These are phyloP conservation scores for Aleiodes leptofemur DNA, from an alignment of 2,888 invertebrate genomes.

Conservation along the genomic window DNA sequence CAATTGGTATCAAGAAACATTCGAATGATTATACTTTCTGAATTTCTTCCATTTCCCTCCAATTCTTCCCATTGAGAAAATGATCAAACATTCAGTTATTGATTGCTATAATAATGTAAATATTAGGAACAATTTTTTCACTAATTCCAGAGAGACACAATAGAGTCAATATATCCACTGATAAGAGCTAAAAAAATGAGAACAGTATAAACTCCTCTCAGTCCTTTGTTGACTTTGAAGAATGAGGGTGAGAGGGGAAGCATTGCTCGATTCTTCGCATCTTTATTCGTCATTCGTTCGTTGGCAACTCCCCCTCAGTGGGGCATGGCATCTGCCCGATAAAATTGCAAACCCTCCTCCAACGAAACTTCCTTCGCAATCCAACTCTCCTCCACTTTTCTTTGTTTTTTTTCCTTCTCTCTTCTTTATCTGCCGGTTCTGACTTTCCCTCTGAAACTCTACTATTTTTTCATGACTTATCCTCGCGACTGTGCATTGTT, in stretches of 20 bases:
- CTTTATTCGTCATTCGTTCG: slow-evolving; percentile 63
- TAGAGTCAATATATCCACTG: slow-evolving; percentile 12
- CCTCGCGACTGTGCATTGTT: slow-evolving; percentile 8
- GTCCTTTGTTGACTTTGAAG: slow-evolving; percentile 49
- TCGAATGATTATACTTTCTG: too few species aligned
- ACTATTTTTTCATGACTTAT: slow-evolving; percentile 28
- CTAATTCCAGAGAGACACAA: not conserved
- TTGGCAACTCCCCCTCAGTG: slow-evolving; percentile 55
- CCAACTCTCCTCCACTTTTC: slow-evolving; percentile 44
- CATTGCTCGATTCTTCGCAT: slow-evolving; percentile 53
- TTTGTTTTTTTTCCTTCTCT: slow-evolving; percentile 44
- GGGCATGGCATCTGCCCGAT: slow-evolving; percentile 57
- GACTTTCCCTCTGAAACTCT: slow-evolving; percentile 43
- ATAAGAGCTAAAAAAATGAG: not conserved
- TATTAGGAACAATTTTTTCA: not conserved
- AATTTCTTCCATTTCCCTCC: too few species aligned
- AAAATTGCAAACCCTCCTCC: slow-evolving; percentile 46
- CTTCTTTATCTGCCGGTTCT: slow-evolving; percentile 49
- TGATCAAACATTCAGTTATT: not conserved
- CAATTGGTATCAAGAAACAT: too few species aligned
- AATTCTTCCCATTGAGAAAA: not conserved
- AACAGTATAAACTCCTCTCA: slow-evolving; percentile 42
- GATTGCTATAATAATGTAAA: too few species aligned
- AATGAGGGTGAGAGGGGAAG: slow-evolving; percentile 11
- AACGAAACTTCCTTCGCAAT: slow-evolving; percentile 12